phyloP scores from a whole-genome alignment of 2,113 vertebrate species.

The Pipra filicauda region DNA sequence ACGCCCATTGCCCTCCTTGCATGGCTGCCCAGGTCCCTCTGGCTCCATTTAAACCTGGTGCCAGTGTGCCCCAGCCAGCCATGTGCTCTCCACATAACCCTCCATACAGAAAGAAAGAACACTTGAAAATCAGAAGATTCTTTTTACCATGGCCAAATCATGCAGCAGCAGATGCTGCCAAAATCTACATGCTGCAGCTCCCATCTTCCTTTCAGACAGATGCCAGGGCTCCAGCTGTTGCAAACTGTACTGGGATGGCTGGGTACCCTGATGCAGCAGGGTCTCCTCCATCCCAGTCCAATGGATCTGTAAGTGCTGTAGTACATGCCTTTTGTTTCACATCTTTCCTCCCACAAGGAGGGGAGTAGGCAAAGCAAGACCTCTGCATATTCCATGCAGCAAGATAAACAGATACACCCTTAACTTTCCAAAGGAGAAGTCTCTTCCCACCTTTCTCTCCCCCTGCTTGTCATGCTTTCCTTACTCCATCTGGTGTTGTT shows the following conservation, averaged over 20 bases:
- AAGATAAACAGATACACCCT: background rate
- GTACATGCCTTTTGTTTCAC: background rate
- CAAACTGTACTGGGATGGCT: background rate
- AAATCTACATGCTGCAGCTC: background rate
- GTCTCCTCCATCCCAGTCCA: background rate
- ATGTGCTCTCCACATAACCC: background rate
- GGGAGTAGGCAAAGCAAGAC: background rate
- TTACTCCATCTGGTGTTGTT: background rate
- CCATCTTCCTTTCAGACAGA: background rate
- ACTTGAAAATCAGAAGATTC: background rate
- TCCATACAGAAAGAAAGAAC: background rate
- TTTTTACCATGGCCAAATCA: background rate
- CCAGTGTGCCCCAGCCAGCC: background rate
- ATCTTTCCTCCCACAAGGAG: background rate
- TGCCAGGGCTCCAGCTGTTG: background rate
- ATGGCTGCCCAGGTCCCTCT: background rate
- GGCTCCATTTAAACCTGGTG: accelerated
- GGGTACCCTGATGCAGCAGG: background rate
- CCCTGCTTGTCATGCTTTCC: background rate
- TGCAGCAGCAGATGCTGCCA: background rate
- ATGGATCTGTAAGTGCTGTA: background rate
- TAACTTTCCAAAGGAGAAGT: background rate
- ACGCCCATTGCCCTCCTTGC: too few relatives aligned
- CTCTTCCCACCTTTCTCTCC: background rate
- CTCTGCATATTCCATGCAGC: background rate